A percentile compares a stretch with the other conserved stretches of the same genome.
Evolutionary conservation across 2,797 vertebrate species (phyloP).

Genomic region (Hippocampus kuda): DNA sequence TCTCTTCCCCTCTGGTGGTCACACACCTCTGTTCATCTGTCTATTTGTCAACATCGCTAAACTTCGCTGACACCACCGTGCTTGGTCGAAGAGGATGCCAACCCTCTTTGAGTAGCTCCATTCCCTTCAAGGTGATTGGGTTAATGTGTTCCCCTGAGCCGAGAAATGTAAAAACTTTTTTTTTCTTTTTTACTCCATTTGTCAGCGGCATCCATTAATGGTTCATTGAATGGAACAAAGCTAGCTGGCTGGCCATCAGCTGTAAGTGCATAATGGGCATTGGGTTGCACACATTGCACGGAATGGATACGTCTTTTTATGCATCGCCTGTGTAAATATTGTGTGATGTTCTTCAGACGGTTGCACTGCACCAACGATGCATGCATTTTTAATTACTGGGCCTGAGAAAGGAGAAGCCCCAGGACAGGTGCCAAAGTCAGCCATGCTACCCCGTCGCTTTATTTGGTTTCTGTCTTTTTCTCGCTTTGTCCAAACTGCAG

Average conservation of each 20-base stretch:
- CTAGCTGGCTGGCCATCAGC: constrained; percentile 10
- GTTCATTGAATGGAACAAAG: constrained; percentile 24
- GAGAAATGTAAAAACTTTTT: constrained; percentile 27
- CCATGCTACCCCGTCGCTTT: too few relatives aligned
- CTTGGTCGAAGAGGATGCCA: constrained; percentile 25
- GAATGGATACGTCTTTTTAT: constrained; percentile 21
- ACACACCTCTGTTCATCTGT: constrained; percentile 24
- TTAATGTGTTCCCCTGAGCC: constrained; percentile 37
- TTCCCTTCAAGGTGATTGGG: constrained; percentile 45
- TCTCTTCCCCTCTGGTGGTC: constrained; percentile 23
- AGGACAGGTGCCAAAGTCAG: constrained; percentile 53
- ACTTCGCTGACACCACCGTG: constrained; percentile 51
- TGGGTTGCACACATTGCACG: constrained; percentile 2
- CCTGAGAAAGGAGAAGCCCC: constrained; percentile 35
- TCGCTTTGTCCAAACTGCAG: too few relatives aligned
- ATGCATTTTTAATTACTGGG: constrained; percentile 80
- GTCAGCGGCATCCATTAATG: constrained; percentile 43
- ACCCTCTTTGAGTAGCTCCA: constrained; percentile 38
- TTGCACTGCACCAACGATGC: constrained; percentile 56
- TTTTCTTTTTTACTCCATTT: constrained; percentile 29
- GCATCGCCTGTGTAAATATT: constrained; percentile 31
- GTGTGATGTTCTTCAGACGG: constrained; percentile 44
- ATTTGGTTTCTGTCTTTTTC: too few relatives aligned
- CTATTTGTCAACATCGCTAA: constrained; percentile 62
- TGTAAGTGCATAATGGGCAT: constrained; percentile 12